Evolutionary conservation across 2,113 vertebrate genomes (phyloP).

Genomic region (Vireo altiloquus): DNA sequence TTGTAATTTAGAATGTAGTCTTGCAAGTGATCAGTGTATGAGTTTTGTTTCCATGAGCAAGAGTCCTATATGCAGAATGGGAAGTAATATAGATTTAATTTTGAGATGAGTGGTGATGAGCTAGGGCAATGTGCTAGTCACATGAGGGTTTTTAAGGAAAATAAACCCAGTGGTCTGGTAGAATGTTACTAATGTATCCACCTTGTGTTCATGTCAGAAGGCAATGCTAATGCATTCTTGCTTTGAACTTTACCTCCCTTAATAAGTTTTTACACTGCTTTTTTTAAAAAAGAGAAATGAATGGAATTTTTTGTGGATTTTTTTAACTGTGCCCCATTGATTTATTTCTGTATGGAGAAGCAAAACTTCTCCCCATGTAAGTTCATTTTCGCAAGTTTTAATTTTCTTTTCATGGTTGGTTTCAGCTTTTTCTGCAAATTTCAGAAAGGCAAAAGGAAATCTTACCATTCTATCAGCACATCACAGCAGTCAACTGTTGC

Average conservation of each 20-base stretch:
- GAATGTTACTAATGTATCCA: neutral
- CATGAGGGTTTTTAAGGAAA: fast-evolving
- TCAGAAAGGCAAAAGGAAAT: neutral
- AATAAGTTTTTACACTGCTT: neutral
- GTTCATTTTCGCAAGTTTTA: neutral
- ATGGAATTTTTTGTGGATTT: neutral
- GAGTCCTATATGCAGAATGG: neutral
- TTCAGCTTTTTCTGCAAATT: neutral
- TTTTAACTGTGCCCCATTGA: neutral
- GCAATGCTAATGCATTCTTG: neutral
- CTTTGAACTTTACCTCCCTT: neutral
- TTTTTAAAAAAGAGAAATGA: neutral
- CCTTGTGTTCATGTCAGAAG: neutral
- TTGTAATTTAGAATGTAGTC: neutral
- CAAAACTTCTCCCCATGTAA: neutral
- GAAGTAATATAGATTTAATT: neutral
- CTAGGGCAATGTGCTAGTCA: neutral
- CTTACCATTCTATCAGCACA: neutral
- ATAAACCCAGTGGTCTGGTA: neutral
- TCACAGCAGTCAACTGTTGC: neutral
- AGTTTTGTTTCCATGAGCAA: neutral
- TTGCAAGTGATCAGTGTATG: fast-evolving
- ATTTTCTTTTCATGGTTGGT: neutral
- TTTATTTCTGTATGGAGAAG: neutral
- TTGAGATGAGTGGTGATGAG: neutral